Evolutionary conservation across 2,113 vertebrate genomes (phyloP), one percentile per base, ranked within the genome.

Genomic region (Narcine bancroftii): DNA sequence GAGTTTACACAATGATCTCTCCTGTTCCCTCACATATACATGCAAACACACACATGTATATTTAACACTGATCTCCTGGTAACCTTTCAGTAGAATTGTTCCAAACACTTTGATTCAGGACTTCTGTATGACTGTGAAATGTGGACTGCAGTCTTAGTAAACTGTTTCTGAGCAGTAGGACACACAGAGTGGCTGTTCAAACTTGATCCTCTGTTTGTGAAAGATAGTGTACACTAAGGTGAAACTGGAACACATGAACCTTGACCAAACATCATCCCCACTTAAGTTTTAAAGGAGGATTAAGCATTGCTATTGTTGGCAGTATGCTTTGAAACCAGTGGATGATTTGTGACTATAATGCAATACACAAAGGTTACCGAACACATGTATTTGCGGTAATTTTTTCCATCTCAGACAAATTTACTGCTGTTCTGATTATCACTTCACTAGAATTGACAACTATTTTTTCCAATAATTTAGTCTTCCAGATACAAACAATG

Each of bases 211-310:
- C 93, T 94, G 93, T 95, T 96, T 95, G 94, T 94, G 92, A 92
- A 92, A 92, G 93, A 93, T 93, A 94, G 94, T 93, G 93, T 95
- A 94, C 94, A 95, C 93, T 92, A 95, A 96, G 96, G 96, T 96
- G 96, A 96, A 97, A 96, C 96, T 96, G 96, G 95, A 96, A 97
- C 92, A 92, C 92, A 63, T 92, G 93, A 94, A 94, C 94, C 95
- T 93, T 93, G 92, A 93, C 93, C 93, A 94, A 96, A 95, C 93
- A 94, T 77, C 92, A 93, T 94, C 93, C 93, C 94, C 95, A 95
- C 95, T 96, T 94, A 95, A 94, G 93, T 94, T 94, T 94, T 94
- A 95, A 96, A 95, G 94, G 93, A 93, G 94, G 94, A 95, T 95
- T 95, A 95, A 92, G 92, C 93, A 94, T 94, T 93, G 93, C 93